Base-by-base conservation (phyloP, 2,888 invertebrate genomes). In the Cybosia mesomella region DNA sequence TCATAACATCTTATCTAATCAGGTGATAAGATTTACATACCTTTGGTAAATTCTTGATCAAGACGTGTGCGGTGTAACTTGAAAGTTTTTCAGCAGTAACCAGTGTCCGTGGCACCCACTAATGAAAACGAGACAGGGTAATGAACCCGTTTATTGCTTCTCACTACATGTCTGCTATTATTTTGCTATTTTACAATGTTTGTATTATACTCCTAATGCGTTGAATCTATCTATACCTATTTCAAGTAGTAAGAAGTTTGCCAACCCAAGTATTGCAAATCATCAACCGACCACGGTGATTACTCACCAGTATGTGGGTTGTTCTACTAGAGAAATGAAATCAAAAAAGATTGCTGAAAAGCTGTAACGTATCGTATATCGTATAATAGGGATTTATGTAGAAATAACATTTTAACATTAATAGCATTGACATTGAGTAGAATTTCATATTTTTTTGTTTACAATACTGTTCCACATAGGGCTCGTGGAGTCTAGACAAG, bases 61-160 rank as follows among this genome's bases (percentile, higher is more conserved):
- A 70, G 73, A 77, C 76, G 79, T 81, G 81, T 79, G 77, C 77
- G 70, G 76, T 80, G 81, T 81, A 80, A 82, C 77, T 85, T 80
- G 84, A 89, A 87, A 89, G 88, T 90, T 89, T 89, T 90, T 90
- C 89, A 90, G 88, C 73, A 85, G 86, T 85, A 87, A 87, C 85
- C 85, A 85, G 78, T 76, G 79, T 77, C 86, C 85, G 85, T 79
- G 77, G 80, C 83, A 76, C 84, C 81, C 85, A 85, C 88, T 83
- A 89, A 88, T 92, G 92, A 93, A 93, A 93, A 92, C 92, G 93
- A 93, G 90, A 91, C 87, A 89, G 92, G 89, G 79, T 89, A 91
- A 87, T 87, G 92, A 92, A 91, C 93, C 82, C 86, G 83, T 75
- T 82, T 81, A 79, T 80, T 79, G 82, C 80, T 81, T 81, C 81